phyloP scores from a whole-genome alignment of 2,888 invertebrate species.

The Meteorus cinctellus region DNA sequence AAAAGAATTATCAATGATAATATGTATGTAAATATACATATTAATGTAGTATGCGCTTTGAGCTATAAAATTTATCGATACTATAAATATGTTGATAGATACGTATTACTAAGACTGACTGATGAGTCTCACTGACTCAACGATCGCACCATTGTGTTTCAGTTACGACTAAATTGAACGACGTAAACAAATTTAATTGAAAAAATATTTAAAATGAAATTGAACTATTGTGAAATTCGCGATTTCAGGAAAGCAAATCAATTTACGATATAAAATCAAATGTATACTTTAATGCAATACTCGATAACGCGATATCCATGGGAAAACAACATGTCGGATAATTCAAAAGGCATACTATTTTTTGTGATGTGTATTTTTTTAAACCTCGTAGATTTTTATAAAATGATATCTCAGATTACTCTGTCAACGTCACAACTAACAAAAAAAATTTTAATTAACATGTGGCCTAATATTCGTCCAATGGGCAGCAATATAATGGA shows the following conservation, averaged over 20 bases:
- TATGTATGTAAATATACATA: neutral
- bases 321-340: slow-evolving; percentile 35
- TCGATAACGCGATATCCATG: neutral
- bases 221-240: slow-evolving; percentile 8
- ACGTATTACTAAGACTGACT: slow-evolving; percentile 37
- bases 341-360: slow-evolving; percentile 68
- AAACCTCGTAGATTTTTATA: slow-evolving; percentile 68
- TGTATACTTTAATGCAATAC: neutral
- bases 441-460: slow-evolving; percentile 33
- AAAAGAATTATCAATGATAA: neutral
- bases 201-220: slow-evolving; percentile 11
- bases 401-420: slow-evolving; percentile 46
- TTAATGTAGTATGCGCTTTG: slow-evolving; percentile 15
- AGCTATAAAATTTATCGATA: slow-evolving; percentile 11
- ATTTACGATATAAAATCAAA: slow-evolving; percentile 11
- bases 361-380: slow-evolving; percentile 70
- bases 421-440: slow-evolving; percentile 49
- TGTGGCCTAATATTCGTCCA: neutral
- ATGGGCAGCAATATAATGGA: neutral
- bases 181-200: slow-evolving; percentile 1
- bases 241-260: neutral
- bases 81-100: neutral
- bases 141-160: neutral
- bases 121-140: slow-evolving; percentile 34
- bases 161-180: neutral